phyloP scores from a whole-genome alignment of 2,888 invertebrate species.

The Nephrotoma flavescens region DNA sequence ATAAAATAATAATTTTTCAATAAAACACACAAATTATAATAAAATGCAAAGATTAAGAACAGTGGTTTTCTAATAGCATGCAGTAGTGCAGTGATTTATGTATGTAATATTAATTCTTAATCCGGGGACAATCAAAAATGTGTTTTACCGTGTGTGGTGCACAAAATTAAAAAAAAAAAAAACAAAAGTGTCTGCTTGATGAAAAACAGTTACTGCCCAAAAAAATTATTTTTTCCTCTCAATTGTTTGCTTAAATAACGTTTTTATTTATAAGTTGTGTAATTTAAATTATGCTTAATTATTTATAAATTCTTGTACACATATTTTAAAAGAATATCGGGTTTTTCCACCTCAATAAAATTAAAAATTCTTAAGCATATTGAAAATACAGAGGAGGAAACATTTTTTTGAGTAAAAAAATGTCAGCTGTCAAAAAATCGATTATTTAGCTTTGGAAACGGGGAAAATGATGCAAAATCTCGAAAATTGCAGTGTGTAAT shows the following conservation, averaged over 20 bases:
- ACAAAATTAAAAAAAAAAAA: not conserved
- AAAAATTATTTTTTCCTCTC: not conserved
- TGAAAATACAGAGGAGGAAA: not conserved
- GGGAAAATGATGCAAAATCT: not conserved
- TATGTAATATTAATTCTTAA: not conserved
- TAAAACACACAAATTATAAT: not conserved
- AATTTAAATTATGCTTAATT: not conserved
- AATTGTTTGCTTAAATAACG: not conserved
- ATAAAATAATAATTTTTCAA: not conserved
- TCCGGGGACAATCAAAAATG: not conserved
- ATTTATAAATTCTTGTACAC: not conserved
- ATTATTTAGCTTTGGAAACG: not conserved
- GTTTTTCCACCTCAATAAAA: not conserved
- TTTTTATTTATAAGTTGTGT: not conserved
- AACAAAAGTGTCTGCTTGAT: not conserved
- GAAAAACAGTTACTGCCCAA: not conserved
- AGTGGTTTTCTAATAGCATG: not conserved
- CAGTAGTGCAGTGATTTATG: not conserved
- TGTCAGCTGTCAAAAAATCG: not conserved
- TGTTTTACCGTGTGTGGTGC: not conserved
- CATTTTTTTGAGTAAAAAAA: not conserved
- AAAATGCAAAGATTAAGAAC: not conserved
- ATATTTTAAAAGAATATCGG: not conserved
- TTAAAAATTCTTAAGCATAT: not conserved
- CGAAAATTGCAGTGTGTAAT: not conserved